phyloP scores from a whole-genome alignment of 35 echinoderm and acorn worm genomes.

The Eucidaris tribuloides region DNA sequence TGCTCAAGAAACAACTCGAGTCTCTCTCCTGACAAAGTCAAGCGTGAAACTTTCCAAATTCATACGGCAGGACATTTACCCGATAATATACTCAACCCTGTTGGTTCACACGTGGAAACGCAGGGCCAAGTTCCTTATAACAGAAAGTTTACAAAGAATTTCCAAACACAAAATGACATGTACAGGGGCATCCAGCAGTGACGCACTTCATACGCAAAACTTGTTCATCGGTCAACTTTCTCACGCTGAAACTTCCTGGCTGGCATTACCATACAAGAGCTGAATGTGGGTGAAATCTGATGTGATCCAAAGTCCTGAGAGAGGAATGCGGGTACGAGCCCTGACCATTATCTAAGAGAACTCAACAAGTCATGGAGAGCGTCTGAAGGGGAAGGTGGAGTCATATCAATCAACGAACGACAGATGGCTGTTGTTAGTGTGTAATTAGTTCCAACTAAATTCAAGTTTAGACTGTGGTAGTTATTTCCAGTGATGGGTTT shows the following conservation, averaged over 20 bases:
- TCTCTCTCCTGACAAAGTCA: too few species aligned
- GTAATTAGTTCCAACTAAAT: neutral
- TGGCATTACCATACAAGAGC: constrained; percentile 28
- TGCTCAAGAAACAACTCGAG: too few species aligned
- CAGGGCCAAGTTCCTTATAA: too few species aligned
- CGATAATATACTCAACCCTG: too few species aligned
- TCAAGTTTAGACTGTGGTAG: too few species aligned
- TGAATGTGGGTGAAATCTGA: constrained; percentile 16
- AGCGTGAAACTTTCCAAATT: too few species aligned
- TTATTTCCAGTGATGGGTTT: too few species aligned
- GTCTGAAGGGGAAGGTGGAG: constrained; percentile 80
- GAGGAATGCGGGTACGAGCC: constrained; percentile 13
- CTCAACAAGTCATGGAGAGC: constrained; percentile 53
- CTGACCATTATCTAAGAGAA: constrained; percentile 41
- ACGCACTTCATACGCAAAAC: neutral
- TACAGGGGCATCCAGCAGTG: neutral
- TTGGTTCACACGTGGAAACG: too few species aligned
- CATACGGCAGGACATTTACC: too few species aligned
- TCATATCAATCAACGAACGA: constrained; percentile 79
- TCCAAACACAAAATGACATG: neutral
- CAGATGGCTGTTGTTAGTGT: constrained; percentile 76
- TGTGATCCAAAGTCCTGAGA: neutral
- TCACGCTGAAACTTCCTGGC: constrained; percentile 68
- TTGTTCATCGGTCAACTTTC: constrained; percentile 40
- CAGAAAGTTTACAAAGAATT: constrained; percentile 33